These are phyloP conservation scores for Adelognathus sp. DNA, from an alignment of 2,888 invertebrate genomes.

Conservation along the genomic window DNA sequence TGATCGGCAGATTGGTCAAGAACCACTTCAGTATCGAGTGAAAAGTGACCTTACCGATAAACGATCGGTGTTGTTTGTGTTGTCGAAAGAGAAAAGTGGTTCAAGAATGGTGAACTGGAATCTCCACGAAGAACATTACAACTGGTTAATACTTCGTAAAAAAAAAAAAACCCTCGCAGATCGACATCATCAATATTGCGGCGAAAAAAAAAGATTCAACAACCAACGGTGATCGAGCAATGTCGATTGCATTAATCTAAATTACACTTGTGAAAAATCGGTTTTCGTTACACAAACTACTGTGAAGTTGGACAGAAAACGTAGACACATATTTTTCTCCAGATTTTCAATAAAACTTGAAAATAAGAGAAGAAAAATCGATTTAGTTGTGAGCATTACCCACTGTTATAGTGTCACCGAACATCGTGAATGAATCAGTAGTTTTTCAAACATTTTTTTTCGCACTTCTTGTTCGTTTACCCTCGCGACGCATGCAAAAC, in stretches of 20 bases:
- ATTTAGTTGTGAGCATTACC: background rate
- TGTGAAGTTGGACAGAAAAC: too few species aligned
- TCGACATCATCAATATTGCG: too few species aligned
- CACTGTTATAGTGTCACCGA: background rate
- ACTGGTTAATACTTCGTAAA: too few species aligned
- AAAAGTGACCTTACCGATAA: background rate
- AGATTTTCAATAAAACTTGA: too few species aligned
- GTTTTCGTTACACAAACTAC: too few species aligned
- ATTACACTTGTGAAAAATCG: too few species aligned
- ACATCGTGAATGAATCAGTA: background rate
- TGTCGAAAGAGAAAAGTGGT: background rate
- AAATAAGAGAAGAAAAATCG: too few species aligned
- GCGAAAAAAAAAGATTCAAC: too few species aligned
- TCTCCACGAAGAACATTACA: background rate
- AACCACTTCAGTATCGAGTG: slow-evolving; percentile 79
- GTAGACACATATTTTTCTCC: too few species aligned
- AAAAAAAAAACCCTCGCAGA: too few species aligned
- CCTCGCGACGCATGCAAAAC: background rate
- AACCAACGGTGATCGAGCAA: too few species aligned
- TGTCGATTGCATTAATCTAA: too few species aligned
- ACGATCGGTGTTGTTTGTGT: background rate
- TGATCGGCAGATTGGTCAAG: slow-evolving; percentile 88
- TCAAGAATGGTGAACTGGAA: background rate
- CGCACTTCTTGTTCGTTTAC: background rate
- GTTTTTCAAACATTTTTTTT: background rate